A percentile compares a stretch with the other conserved stretches of the same genome.
Conservation (phyloP, 2,797 vertebrate species). For the Lutjanus campechanus region DNA sequence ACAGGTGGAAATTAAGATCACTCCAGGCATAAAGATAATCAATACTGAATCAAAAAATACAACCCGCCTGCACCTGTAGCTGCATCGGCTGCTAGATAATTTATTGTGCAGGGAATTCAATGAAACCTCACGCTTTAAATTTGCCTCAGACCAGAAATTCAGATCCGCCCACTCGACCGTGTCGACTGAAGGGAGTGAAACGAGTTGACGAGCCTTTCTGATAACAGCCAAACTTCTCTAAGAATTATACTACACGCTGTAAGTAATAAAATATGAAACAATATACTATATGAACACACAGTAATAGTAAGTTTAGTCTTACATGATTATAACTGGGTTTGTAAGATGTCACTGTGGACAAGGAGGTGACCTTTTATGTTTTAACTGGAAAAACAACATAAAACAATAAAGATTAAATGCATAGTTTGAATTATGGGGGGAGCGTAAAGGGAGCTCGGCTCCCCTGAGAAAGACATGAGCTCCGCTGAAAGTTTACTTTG, state of each 20-base stretch:
- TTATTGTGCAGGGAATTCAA: not conserved
- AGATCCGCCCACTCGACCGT: no score
- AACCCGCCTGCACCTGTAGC: not conserved
- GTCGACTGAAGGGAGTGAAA: no score
- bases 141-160: no score
- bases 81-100: conserved; percentile 11
- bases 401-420: conserved; percentile 1
- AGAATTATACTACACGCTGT: not conserved
- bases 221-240: not conserved
- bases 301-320: not conserved
- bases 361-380: no score
- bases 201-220: no score
- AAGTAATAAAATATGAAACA: not conserved
- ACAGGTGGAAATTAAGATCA: conserved; percentile 27
- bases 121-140: conserved; percentile 1
- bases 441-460: no score
- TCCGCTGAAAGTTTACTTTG: no score
- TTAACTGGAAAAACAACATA: not conserved
- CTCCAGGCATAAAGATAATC: conserved; percentile 19
- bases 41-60: conserved; percentile 4
- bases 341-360: no score
- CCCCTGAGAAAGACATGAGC: no score
- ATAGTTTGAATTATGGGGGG: no score
- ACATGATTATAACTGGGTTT: not conserved
- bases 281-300: not conserved